A percentile compares a stretch with the other conserved stretches of the same genome.
Conservation (phyloP, 2,888 invertebrate species). For the Resseliella maxima region DNA sequence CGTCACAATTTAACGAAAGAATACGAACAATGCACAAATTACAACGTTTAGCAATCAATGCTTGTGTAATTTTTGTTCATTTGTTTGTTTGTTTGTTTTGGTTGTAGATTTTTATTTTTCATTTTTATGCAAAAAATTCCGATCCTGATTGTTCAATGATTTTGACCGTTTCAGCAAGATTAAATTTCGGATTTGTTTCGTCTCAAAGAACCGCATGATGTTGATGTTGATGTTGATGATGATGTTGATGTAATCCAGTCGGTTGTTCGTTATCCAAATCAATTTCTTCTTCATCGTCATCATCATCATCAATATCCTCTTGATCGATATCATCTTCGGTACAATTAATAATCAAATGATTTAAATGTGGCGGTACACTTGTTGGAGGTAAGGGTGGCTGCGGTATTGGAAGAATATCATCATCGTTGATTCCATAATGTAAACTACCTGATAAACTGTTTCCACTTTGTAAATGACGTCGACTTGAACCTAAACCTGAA, state of each 20-base stretch:
- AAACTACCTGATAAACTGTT: constrained; percentile 68
- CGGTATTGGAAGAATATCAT: constrained; percentile 66
- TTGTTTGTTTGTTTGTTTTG: background rate
- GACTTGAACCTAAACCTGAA: constrained; percentile 67
- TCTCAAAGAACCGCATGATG: constrained; percentile 38
- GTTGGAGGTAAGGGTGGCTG: constrained; percentile 68
- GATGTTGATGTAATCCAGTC: background rate
- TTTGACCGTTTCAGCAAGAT: background rate
- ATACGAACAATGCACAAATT: background rate
- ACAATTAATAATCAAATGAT: constrained; percentile 60
- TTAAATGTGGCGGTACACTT: constrained; percentile 67
- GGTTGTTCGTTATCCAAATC: constrained; percentile 30
- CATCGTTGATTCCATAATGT: constrained; percentile 66
- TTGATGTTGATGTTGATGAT: background rate
- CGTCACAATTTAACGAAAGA: background rate
- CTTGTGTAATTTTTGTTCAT: background rate
- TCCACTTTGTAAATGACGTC: constrained; percentile 67
- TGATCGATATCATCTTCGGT: constrained; percentile 63
- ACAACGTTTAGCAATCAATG: background rate
- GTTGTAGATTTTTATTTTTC: background rate
- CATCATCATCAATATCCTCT: constrained; percentile 62
- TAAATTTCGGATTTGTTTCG: background rate
- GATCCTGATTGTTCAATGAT: background rate
- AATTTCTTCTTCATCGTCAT: constrained; percentile 60
- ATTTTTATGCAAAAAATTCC: background rate